phyloP scores from a whole-genome alignment of 2,888 invertebrate species.

The Isotomurus palustris region DNA sequence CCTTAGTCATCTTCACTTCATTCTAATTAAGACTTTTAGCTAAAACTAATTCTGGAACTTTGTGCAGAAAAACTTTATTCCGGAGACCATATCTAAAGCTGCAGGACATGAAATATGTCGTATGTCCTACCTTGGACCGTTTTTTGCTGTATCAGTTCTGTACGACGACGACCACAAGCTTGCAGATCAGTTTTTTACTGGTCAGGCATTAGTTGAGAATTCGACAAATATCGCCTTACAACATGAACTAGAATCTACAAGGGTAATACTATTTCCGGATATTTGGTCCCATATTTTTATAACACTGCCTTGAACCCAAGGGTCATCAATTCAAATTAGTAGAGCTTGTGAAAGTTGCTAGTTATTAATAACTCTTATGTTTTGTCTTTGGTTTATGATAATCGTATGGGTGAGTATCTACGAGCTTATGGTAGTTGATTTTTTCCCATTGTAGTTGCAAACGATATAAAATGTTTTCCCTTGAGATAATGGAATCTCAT shows the following conservation, averaged over 20 bases:
- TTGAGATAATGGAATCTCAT: too few relatives aligned
- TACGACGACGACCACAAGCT: slow-evolving; percentile 88
- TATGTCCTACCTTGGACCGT: slow-evolving; percentile 83
- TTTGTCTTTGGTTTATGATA: too few relatives aligned
- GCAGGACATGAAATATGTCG: slow-evolving; percentile 80
- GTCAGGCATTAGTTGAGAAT: slow-evolving; percentile 59
- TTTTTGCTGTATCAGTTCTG: slow-evolving; percentile 84
- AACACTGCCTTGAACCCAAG: too few relatives aligned
- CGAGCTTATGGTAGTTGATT: too few relatives aligned
- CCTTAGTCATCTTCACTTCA: background rate
- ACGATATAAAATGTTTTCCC: too few relatives aligned
- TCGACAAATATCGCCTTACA: slow-evolving; percentile 67
- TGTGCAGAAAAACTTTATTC: slow-evolving; percentile 63
- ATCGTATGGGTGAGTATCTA: too few relatives aligned
- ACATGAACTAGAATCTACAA: slow-evolving; percentile 72
- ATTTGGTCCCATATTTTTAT: too few relatives aligned
- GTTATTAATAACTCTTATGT: too few relatives aligned
- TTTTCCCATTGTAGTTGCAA: too few relatives aligned
- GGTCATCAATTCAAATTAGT: too few relatives aligned
- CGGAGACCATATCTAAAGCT: slow-evolving; percentile 65
- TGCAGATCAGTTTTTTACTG: slow-evolving; percentile 68
- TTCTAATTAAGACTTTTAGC: slow-evolving; percentile 22
- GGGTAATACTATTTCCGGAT: too few relatives aligned
- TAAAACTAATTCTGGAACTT: slow-evolving; percentile 42
- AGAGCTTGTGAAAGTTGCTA: too few relatives aligned